Evolutionary conservation across 2,797 vertebrate species (phyloP).

Genomic region (Uromys caudimaculatus): DNA sequence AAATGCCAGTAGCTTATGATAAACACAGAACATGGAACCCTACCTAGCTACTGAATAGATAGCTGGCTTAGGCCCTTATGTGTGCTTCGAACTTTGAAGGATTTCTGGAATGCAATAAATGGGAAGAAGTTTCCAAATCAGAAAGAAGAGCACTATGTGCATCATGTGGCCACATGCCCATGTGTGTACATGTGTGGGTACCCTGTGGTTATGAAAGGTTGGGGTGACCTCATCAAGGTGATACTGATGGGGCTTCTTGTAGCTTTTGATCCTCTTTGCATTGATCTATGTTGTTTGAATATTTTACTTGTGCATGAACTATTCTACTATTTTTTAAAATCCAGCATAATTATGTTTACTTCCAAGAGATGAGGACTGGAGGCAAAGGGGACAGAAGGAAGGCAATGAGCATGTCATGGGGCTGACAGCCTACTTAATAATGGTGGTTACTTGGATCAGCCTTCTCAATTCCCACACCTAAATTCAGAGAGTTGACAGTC

Average conservation of each 20-base stretch:
- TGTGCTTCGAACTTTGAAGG: neutral
- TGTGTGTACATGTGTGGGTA: neutral
- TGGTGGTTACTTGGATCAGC: neutral
- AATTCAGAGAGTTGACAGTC: conserved; percentile 23
- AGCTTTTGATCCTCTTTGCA: neutral
- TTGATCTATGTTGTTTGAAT: neutral
- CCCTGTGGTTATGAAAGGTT: neutral
- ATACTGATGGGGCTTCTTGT: neutral
- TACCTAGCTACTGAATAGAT: neutral
- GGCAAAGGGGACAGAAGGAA: too few species aligned
- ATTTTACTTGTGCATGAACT: neutral
- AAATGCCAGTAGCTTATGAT: neutral
- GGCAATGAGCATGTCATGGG: rapidly evolving
- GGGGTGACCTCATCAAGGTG: neutral
- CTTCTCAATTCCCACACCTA: conserved; percentile 34
- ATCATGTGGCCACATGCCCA: too few species aligned
- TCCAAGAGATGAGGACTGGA: neutral
- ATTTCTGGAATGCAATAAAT: neutral
- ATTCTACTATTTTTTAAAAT: neutral
- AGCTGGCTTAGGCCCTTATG: neutral
- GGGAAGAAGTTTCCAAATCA: neutral
- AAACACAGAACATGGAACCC: neutral
- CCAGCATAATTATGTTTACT: neutral
- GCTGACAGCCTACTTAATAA: conserved; percentile 14
- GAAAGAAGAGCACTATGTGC: neutral